Evolutionary conservation across 1,140 invertebrate species (phyloP).

Genomic region (Drosophila rufa): DNA sequence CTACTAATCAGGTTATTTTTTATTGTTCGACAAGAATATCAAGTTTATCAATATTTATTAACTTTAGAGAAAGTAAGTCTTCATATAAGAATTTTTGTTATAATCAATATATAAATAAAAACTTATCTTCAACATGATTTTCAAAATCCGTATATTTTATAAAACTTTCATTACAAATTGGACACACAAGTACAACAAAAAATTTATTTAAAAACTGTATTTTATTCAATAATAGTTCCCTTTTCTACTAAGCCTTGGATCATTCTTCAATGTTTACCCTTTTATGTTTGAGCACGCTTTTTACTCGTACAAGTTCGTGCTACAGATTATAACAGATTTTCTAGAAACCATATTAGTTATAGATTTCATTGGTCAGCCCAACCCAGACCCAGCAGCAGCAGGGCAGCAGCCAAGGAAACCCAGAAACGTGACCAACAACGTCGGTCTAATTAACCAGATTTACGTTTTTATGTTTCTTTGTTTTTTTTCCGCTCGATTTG

Average conservation of each 20-base stretch:
- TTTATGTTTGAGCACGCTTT: constrained; percentile 38
- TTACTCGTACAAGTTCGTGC: constrained; percentile 51
- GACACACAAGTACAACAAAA: too few relatives aligned
- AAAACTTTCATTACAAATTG: not conserved
- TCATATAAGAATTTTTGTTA: not conserved
- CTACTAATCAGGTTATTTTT: not conserved
- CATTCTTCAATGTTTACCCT: constrained; percentile 27
- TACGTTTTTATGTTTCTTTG: constrained; percentile 38
- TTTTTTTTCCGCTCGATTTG: constrained; percentile 18
- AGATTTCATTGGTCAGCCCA: constrained; percentile 50
- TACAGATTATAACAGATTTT: constrained; percentile 55
- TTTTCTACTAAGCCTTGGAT: not conserved
- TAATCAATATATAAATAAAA: not conserved
- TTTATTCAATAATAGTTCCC: constrained; percentile 3
- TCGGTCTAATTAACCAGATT: constrained; percentile 64
- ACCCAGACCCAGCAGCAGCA: constrained; percentile 22
- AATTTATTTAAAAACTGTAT: not conserved
- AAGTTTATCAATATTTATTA: not conserved
- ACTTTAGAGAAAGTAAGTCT: too few relatives aligned
- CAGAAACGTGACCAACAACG: constrained; percentile 62
- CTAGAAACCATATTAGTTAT: constrained; percentile 60
- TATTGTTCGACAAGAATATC: not conserved
- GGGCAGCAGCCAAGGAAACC: constrained; percentile 17
- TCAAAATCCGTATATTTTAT: too few relatives aligned
- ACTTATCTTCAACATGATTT: too few relatives aligned